These are phyloP conservation scores for Sisyra terminalis DNA, from an alignment of 2,888 invertebrate genomes.

Conservation along the genomic window DNA sequence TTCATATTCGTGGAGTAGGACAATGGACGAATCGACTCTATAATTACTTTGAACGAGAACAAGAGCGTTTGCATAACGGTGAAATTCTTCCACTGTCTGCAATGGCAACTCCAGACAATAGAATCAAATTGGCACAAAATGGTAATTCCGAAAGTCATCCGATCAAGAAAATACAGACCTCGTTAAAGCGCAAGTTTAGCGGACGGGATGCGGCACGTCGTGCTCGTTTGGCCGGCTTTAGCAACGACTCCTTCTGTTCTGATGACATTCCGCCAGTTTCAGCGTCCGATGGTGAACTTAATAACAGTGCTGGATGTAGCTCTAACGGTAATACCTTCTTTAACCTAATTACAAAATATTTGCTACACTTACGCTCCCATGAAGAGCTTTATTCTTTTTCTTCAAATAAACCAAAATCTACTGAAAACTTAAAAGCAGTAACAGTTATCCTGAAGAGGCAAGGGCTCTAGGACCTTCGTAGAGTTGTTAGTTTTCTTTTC, in stretches of 20 bases:
- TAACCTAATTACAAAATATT: too few relatives aligned
- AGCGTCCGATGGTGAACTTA: conserved; percentile 17
- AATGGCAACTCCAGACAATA: conserved; percentile 18
- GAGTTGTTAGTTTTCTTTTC: too few relatives aligned
- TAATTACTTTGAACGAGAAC: conserved; percentile 70
- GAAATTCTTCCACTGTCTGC: conserved; percentile 31
- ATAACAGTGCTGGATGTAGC: conserved; percentile 17
- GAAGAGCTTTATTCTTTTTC: too few relatives aligned
- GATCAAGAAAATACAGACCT: conserved; percentile 24
- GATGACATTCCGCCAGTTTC: conserved; percentile 17
- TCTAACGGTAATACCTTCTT: too few relatives aligned
- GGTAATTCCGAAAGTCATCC: conserved; percentile 18
- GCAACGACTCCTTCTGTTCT: conserved; percentile 21
- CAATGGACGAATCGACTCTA: conserved; percentile 86
- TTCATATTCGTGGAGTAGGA: conserved; percentile 85
- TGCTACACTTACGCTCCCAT: too few relatives aligned
- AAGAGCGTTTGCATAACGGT: conserved; percentile 52
- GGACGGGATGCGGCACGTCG: conserved; percentile 24
- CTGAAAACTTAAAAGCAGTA: too few relatives aligned
- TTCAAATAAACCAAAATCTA: too few relatives aligned
- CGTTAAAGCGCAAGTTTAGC: conserved; percentile 33
- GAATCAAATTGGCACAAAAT: conserved; percentile 6
- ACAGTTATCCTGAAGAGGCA: too few relatives aligned
- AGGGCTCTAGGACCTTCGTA: too few relatives aligned
- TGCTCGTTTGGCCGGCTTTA: conserved; percentile 23